A percentile compares a stretch with the other conserved stretches of the same genome.
Evolutionary conservation across 2,113 vertebrate species (phyloP).

Genomic region (Montifringilla adamsi): DNA sequence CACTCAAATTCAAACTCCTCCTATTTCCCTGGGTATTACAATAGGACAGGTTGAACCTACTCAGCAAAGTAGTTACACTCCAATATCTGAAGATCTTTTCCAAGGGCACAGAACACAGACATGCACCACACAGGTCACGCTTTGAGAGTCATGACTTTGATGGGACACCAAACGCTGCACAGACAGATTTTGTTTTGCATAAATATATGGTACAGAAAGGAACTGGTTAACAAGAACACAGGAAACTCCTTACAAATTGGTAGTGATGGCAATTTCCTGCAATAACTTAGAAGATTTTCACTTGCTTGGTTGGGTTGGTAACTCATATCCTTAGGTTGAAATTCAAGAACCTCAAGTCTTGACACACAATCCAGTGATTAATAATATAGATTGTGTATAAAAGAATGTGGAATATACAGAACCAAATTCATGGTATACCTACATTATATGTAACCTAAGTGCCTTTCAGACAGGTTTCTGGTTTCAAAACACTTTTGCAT

Average conservation of each 20-base stretch:
- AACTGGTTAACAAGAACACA: slow-evolving; percentile 29
- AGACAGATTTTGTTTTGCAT: not conserved
- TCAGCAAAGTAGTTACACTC: not conserved
- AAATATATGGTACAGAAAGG: not conserved
- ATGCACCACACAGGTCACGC: not conserved
- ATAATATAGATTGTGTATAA: not conserved
- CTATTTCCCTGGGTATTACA: not conserved
- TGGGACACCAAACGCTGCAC: not conserved
- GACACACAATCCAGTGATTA: slow-evolving; percentile 18
- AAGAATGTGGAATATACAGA: not conserved
- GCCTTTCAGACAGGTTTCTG: not conserved
- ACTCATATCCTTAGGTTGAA: slow-evolving; percentile 45
- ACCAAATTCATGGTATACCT: not conserved
- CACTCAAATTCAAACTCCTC: not conserved
- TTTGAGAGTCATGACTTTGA: not conserved
- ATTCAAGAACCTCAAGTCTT: slow-evolving; percentile 42
- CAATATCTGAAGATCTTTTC: not conserved
- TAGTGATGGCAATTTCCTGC: slow-evolving; percentile 58
- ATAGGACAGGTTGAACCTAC: not conserved
- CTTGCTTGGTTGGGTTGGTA: slow-evolving; percentile 43
- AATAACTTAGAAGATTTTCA: slow-evolving; percentile 56
- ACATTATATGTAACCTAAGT: not conserved
- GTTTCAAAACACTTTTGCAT: not conserved
- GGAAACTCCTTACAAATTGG: slow-evolving; percentile 54
- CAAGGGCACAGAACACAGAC: not conserved